Base-by-base conservation (phyloP, 2,113 vertebrate genomes). In the Laterallus jamaicensis region DNA sequence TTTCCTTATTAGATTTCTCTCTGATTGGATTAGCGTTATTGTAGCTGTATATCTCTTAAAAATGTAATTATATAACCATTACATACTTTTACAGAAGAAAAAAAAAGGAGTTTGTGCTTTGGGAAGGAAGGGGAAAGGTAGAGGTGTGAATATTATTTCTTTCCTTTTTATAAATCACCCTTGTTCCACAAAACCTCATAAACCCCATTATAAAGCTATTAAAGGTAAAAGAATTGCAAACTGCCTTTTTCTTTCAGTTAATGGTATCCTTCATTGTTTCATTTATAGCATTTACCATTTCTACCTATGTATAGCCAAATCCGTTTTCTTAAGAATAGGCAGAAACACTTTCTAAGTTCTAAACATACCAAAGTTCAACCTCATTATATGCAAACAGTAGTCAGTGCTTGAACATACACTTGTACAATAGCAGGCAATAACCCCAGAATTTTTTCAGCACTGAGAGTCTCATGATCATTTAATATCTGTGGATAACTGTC, bases 401-500 rank as follows among this genome's bases (percentile, higher is more conserved):
- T 82, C 47, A 83, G 32, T 64, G 15, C 28, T 76, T 0, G 0
- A 68, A 62, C 32, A 82, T 47, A 25, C 15, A 83, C 29, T 29
- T 92, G 25, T 63, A 90, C 58, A 63, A 44, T 25, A 60, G 14
- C 9, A 87, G 86, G 66, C 2, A 5, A 37, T 68, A 73, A 88
- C 49, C 64, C 55, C 56, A 52, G 47, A 66, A 12, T 71, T 91
- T 64, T 67, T 74, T 24, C 24, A 74, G 19, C 32, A 47, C 1
- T 3, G 20, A 66, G 73, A 63, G 39, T 44, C 62, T 97, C 77
- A 81, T 50, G 47, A 86, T 56, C 50, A 29, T 96, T 97, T 96
- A 77, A 90, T 86, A 91, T 83, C 67, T 55, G 71, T 54, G 31
- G 60, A 31, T 85, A 93, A 67, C 37, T 86, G 22, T 70, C 88